These are phyloP conservation scores for Perizoma flavofasciatum DNA, from an alignment of 2,888 invertebrate genomes.

Conservation along the genomic window DNA sequence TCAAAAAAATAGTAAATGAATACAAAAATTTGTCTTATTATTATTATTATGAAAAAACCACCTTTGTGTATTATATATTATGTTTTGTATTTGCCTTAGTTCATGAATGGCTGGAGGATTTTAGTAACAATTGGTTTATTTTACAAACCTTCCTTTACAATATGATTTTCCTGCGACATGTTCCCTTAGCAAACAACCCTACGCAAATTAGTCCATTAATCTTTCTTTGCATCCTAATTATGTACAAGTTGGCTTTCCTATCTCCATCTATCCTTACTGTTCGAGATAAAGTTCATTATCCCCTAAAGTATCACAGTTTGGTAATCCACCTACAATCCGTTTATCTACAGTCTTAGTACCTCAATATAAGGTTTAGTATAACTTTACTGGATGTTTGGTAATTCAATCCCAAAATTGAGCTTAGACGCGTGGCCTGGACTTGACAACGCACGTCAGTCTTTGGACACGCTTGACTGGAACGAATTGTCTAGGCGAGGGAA, in stretches of 20 bases:
- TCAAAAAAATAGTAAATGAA: too few species aligned
- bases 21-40: neutral
- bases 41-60: neutral
- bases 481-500: conserved; percentile 72
- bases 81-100: neutral
- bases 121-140: neutral
- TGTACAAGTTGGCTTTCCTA: conserved; percentile 48
- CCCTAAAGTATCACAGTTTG: conserved; percentile 22
- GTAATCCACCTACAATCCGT: conserved; percentile 9
- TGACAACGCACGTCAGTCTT: conserved; percentile 65
- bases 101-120: neutral
- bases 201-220: conserved; percentile 59
- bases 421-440: conserved; percentile 70
- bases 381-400: neutral
- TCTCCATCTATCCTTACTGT: conserved; percentile 31
- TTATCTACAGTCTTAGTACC: conserved; percentile 21
- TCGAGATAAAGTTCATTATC: conserved; percentile 30
- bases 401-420: conserved; percentile 55
- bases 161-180: conserved; percentile 10
- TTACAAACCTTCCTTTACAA: conserved; percentile 5
- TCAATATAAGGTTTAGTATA: conserved; percentile 34
- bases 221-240: conserved; percentile 60
- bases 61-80: neutral
- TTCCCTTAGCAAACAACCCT: conserved; percentile 35
- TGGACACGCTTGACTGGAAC: conserved; percentile 78